Evolutionary conservation across 1,140 invertebrate genomes (phyloP).

Genomic region (Amphibalanus amphitrite): DNA sequence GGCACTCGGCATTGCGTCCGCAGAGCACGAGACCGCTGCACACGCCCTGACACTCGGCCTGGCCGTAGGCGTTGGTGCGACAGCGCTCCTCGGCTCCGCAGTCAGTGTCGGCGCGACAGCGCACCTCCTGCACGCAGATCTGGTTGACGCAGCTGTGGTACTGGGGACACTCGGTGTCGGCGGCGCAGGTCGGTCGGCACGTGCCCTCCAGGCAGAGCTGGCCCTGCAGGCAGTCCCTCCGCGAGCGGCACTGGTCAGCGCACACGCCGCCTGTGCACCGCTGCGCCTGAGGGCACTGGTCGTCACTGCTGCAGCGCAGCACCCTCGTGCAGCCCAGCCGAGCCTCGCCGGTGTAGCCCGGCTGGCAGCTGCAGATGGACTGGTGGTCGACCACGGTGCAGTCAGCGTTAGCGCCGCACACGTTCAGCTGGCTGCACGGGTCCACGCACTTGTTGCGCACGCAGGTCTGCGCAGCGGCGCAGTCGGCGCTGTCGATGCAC

Average conservation of each 20-base stretch:
- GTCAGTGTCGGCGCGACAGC: slow-evolving; percentile 47
- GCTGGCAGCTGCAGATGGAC: slow-evolving; percentile 52
- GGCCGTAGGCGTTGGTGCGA: slow-evolving; percentile 42
- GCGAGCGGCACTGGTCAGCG: slow-evolving; percentile 34
- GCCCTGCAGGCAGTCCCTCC: slow-evolving; percentile 50
- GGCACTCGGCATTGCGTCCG: slow-evolving; percentile 25
- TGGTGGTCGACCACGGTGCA: slow-evolving; percentile 42
- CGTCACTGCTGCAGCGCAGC: slow-evolving; percentile 45
- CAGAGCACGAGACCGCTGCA: slow-evolving; percentile 43
- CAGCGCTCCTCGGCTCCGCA: slow-evolving; percentile 50
- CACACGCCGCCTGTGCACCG: slow-evolving; percentile 65
- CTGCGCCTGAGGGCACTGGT: slow-evolving; percentile 57
- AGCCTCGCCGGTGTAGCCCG: slow-evolving; percentile 68
- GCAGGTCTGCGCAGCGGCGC: slow-evolving; percentile 47
- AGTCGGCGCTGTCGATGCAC: slow-evolving; percentile 61
- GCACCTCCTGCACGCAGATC: slow-evolving; percentile 59
- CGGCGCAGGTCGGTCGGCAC: slow-evolving; percentile 37
- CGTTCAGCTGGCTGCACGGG: slow-evolving; percentile 56
- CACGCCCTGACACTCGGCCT: slow-evolving; percentile 46
- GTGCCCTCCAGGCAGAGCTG: slow-evolving; percentile 48
- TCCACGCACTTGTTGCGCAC: slow-evolving; percentile 59
- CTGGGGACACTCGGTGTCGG: slow-evolving; percentile 62
- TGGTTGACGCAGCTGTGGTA: slow-evolving; percentile 65
- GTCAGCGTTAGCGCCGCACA: slow-evolving; percentile 59
- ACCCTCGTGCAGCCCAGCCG: slow-evolving; percentile 45